Percentiles rank a stretch among this genome's conserved stretches.
Evolutionary conservation across 2,888 invertebrate genomes (phyloP).

Genomic region (Gari tellinella): DNA sequence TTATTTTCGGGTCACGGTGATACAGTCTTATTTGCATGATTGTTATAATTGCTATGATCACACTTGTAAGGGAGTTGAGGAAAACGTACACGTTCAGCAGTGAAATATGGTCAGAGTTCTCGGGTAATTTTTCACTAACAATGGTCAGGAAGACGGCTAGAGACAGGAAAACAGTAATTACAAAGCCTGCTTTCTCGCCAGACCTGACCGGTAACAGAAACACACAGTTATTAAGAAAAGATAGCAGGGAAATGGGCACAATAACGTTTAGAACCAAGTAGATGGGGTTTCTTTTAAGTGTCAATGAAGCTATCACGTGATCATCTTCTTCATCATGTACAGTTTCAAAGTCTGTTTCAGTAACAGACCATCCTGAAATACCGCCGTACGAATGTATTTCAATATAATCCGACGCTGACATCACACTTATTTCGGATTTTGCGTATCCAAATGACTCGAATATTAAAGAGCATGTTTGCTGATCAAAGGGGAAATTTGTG

Average conservation of each 20-base stretch:
- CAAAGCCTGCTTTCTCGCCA: constrained; percentile 56
- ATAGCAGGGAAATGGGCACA: constrained; percentile 43
- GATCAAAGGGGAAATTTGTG: constrained; percentile 53
- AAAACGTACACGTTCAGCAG: constrained; percentile 51
- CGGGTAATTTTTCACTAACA: constrained; percentile 53
- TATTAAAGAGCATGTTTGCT: constrained; percentile 41
- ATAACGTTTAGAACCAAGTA: constrained; percentile 57
- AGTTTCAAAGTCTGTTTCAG: constrained; percentile 18
- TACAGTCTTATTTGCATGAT: constrained; percentile 44
- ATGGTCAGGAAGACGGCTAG: constrained; percentile 59
- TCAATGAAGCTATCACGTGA: constrained; percentile 42
- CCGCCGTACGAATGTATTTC: constrained; percentile 38
- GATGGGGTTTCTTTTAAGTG: constrained; percentile 37
- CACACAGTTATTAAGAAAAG: constrained; percentile 54
- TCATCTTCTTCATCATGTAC: constrained; percentile 1
- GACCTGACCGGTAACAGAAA: constrained; percentile 54
- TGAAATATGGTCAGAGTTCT: constrained; percentile 46
- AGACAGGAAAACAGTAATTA: constrained; percentile 55
- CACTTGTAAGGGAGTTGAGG: constrained; percentile 41
- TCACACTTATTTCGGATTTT: constrained; percentile 26
- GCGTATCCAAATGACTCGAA: constrained; percentile 43
- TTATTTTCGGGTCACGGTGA: constrained; percentile 11
- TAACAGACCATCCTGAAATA: constrained; percentile 46
- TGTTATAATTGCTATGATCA: constrained; percentile 44
- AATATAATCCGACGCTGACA: constrained; percentile 17